These are phyloP conservation scores for Solenopsis fugax DNA, from an alignment of 1,140 invertebrate species.

Conservation along the genomic window DNA sequence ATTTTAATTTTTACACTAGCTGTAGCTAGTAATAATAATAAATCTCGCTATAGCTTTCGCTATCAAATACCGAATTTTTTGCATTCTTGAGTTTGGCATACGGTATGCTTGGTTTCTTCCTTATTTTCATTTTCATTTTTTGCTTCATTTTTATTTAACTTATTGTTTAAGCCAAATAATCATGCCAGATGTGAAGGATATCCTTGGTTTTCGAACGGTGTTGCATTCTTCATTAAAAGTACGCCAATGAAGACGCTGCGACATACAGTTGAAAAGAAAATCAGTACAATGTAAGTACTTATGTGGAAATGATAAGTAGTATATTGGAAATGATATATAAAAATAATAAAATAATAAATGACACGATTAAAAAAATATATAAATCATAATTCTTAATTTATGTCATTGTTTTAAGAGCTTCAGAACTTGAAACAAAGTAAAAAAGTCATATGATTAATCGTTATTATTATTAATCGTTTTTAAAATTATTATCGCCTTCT, in stretches of 20 bases:
- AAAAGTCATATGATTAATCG: not conserved
- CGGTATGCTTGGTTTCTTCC: not conserved
- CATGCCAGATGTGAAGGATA: constrained; percentile 30
- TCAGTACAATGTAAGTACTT: not conserved
- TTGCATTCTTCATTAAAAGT: not conserved
- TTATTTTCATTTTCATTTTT: constrained; percentile 3
- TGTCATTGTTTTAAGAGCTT: not conserved
- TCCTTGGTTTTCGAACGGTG: not conserved
- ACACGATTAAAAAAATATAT: not conserved
- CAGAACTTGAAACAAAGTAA: not conserved
- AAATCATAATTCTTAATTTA: not conserved
- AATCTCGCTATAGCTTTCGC: not conserved
- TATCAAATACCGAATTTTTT: constrained; percentile 63
- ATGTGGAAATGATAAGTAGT: not conserved
- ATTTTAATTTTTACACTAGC: not conserved
- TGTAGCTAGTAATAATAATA: too few relatives aligned
- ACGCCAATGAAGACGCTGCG: constrained; percentile 43
- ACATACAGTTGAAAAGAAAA: not conserved
- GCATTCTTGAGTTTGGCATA: constrained; percentile 56
- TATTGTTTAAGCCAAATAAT: constrained; percentile 25
- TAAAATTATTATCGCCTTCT: too few relatives aligned
- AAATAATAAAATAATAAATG: not conserved
- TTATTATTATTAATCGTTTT: too few relatives aligned
- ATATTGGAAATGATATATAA: not conserved
- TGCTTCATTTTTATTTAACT: not conserved